Base-by-base conservation (phyloP, 2,113 vertebrate genomes). In the Passer montanus region DNA sequence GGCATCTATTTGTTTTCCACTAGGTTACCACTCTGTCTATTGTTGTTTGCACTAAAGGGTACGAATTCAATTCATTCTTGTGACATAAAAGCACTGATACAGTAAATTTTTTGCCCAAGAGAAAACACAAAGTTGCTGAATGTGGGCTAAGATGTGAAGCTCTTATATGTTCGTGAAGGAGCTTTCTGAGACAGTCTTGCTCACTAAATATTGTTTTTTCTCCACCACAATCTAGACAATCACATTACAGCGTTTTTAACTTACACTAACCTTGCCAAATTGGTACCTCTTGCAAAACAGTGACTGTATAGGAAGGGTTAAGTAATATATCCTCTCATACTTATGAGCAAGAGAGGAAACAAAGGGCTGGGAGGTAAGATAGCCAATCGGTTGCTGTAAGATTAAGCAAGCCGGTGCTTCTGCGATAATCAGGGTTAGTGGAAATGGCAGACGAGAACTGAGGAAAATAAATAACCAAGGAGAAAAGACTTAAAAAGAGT, bases 1-100 rank as follows among this genome's bases (percentile, higher is more conserved):
- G 98, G 98, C 98, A 97, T 99, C 98, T 98, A 99, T 99, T 99
- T 99, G 99, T 99, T 99, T 99, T 99, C 99, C 98, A 99, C 98
- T 98, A 98, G 99, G 99, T 99, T 98, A 98, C 98, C 97, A 98
- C 98, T 99, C 98, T 98, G 98, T 98, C 98, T 98, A 98, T 98
- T 99, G 99, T 99, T 99, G 98, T 99, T 99, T 99, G 98, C 98
- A 99, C 99, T 99, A 98, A 99, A 98, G 99, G 98, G 98, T 98
- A 99, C 98, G 98, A 98, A 99, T 99, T 99, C 99, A 99, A 99
- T 99, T 99, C 99, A 99, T 99, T 99, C 98, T 98, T 98, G 98
- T 99, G 99, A 99, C 99, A 99, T 98, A 98, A 98, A 99, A 98
- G 98, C 98, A 98, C 97, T 97, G 98, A 99, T 98, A 98, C 98